Base-by-base conservation (phyloP, 2,113 vertebrate genomes). In the Rhizomys pruinosus region DNA sequence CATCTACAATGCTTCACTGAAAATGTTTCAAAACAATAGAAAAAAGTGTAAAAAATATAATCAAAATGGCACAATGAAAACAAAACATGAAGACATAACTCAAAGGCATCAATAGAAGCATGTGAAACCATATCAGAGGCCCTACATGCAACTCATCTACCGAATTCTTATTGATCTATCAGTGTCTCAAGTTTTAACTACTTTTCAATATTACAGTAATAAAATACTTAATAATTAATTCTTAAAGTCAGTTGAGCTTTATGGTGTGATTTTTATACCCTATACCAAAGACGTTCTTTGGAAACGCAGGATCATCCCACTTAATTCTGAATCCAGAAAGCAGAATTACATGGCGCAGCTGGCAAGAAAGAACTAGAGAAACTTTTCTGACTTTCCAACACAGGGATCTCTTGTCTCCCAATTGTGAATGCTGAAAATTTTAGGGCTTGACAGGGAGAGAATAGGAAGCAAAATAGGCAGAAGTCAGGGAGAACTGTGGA, bases 1-100 rank as follows among this genome's bases (percentile, higher is more conserved):
- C 37, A 88, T 63, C 23, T 85, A 90, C 72, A 78, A 25, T 12
- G 22, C 32, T 63, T 94, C 42, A 90, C 85, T 95, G 37, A 90
- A 91, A 95, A 77, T 61, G 42, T 81, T 16, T 69, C 64, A 87
- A 87, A 94, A 69, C 7, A 95, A 81, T 3, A 73, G 2, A 68
- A 2, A 87, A 84, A 0, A 47, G 78, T 78, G 20, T 7, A 68
- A 77, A 15, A 94, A 80, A 7, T 73, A 37, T 93, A 82, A n/a
- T 0, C 39, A 72, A 37, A 84, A 63, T 86, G 20, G 69, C 13
- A 44, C 64, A 69, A 44, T 77, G 86, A 93, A 16, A 47, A 29
- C 7, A 32, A 44, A 78, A 1, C 85, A 2, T 80, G 20, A 5
- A 12, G 8, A 89, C 69, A 8, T 25, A 2, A 20, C 3, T 1